Percentiles rank a stretch among this genome's conserved stretches.
phyloP scores from a whole-genome alignment of 2,797 vertebrate genomes.

The Prionace glauca region DNA sequence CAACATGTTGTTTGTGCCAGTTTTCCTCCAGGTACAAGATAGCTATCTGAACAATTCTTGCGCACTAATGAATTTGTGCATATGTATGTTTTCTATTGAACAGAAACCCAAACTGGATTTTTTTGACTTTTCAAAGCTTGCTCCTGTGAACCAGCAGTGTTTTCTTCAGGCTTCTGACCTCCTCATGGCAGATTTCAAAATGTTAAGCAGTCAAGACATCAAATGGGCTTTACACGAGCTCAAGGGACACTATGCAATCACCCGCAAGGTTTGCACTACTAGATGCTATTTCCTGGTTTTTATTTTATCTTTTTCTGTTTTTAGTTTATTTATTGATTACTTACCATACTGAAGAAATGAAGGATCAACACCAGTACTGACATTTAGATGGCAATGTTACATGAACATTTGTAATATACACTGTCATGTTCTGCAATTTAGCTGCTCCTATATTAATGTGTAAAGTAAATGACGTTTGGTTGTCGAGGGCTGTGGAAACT shows the following conservation, averaged over 20 bases:
- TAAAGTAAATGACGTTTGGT: background rate
- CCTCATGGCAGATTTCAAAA: conserved; percentile 92
- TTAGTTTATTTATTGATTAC: background rate
- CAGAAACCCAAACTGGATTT: conserved; percentile 78
- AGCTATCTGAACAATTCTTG: background rate
- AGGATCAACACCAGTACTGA: background rate
- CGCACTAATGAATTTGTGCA: background rate
- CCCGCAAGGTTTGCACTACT: conserved; percentile 70
- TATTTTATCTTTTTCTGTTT: background rate
- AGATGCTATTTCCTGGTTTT: background rate
- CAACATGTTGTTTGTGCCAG: background rate
- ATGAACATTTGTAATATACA: background rate
- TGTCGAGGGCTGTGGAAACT: background rate
- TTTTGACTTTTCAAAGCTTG: conserved; percentile 79
- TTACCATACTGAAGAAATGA: background rate
- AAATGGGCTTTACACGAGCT: conserved; percentile 92
- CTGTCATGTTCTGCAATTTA: background rate
- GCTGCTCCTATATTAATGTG: background rate
- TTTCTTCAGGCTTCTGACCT: conserved; percentile 86
- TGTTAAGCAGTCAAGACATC: conserved; percentile 95
- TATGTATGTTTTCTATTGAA: conserved; percentile 39
- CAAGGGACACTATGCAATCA: conserved; percentile 99
- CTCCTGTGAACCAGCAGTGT: conserved; percentile 69
- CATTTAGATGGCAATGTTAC: background rate
- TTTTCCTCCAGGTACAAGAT: background rate